These are phyloP conservation scores for Fulica atra DNA, from an alignment of 2,113 vertebrate genomes.

Conservation along the genomic window DNA sequence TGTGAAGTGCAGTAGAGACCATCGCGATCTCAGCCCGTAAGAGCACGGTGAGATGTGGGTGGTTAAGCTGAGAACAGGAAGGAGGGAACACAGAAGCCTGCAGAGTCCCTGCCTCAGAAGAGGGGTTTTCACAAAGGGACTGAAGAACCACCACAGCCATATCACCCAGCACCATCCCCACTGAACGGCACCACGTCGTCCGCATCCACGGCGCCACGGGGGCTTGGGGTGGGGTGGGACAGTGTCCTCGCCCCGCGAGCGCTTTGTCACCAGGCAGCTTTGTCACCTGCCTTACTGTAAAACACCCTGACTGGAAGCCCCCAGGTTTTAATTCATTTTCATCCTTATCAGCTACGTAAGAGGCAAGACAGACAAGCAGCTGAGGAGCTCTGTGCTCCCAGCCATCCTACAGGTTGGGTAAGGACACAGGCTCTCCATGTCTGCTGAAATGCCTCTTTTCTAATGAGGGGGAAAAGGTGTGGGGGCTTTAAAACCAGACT, in stretches of 20 bases:
- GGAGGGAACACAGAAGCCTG: neutral
- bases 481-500: neutral
- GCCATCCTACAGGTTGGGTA: neutral
- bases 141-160: accelerated
- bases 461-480: neutral
- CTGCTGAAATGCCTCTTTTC: slow-evolving; percentile 52
- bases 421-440: neutral
- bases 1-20: neutral
- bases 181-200: accelerated
- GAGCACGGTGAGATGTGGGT: neutral
- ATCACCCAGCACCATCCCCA: neutral
- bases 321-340: neutral
- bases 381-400: neutral
- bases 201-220: accelerated
- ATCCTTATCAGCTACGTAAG: neutral
- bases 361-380: neutral
- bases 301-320: neutral
- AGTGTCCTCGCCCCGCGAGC: accelerated
- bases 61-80: neutral
- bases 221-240: neutral
- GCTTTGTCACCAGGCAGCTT: neutral
- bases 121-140: neutral
- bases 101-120: neutral
- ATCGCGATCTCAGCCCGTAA: neutral
- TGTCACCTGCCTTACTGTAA: neutral